Evolutionary conservation across 2,888 invertebrate species (phyloP), one percentile per base, ranked within the genome.

Genomic region (Agrotis clavis): DNA sequence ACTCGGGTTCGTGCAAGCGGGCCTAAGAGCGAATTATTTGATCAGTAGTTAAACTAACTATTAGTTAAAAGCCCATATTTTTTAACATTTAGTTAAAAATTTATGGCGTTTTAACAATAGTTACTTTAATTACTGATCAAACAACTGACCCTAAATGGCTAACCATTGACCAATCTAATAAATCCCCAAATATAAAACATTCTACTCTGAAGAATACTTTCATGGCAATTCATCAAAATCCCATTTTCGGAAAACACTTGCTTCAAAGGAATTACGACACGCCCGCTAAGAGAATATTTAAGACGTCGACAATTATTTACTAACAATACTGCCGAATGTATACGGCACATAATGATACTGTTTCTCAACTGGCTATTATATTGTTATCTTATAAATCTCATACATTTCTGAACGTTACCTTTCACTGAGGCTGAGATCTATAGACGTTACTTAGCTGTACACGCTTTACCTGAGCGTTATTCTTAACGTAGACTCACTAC

Each of bases 351-450:
- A 86, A 86, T 85, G 79, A 85, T 85, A 83, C 79, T 60, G 74
- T 89, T 82, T 86, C 79, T 57, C 79, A 87, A 89, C 73, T 14
- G 0, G 19, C 76, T 79, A 86, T 86, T 88, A 88, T 85, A 74
- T 84, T 71, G 78, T 87, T 89, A 88, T 89, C 87, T 86, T 69
- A 64, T 83, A 81, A 80, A 82, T 89, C 88, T 86, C 61, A 62
- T 77, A 84, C 71, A 86, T 87, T 87, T 89, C 85, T 86, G 85
- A 77, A 72, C 53, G 63, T 65, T 87, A 74, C 89, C 89, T 88
- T 89, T 89, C 89, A 89, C 89, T 79, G 59, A 68, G 50, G 48
- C 62, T 72, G 13, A 41, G 67, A 48, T 67, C 64, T 67, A 57
- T 35, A 57, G 35, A 57, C 41, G 57, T 57, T 57, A 57, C 13